Evolutionary conservation across 2,113 vertebrate genomes (phyloP).

Genomic region (Upupa epops): DNA sequence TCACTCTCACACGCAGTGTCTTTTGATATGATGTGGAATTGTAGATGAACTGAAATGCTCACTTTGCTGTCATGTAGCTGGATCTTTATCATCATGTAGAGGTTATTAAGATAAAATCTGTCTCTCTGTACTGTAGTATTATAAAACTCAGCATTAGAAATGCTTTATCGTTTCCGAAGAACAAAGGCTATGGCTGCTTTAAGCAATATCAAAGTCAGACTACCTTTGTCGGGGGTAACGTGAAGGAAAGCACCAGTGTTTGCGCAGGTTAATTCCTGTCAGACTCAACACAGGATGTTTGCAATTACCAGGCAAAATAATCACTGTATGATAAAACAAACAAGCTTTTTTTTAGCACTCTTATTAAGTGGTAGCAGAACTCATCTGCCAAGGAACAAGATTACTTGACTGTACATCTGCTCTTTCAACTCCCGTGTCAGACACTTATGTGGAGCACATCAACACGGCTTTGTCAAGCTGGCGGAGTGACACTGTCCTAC

Average conservation of each 20-base stretch:
- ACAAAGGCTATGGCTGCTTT: conserved; percentile 57
- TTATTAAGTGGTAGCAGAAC: background rate
- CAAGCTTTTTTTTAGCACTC: conserved; percentile 12
- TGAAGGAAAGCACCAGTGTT: conserved; percentile 65
- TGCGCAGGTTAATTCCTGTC: conserved; percentile 69
- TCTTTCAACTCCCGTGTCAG: background rate
- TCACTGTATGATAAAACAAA: background rate
- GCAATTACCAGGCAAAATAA: conserved; percentile 36
- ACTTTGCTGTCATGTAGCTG: conserved; percentile 61
- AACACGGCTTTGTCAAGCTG: background rate
- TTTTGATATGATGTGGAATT: conserved; percentile 59
- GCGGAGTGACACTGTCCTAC: background rate
- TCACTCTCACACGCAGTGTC: conserved; percentile 20
- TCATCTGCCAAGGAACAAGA: background rate
- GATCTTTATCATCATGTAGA: conserved; percentile 74
- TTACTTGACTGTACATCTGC: background rate
- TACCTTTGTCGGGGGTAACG: conserved; percentile 61
- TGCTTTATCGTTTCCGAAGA: conserved; percentile 69
- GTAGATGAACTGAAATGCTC: conserved; percentile 63
- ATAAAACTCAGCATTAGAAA: conserved; percentile 74
- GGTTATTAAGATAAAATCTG: conserved; percentile 79
- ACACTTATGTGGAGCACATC: background rate
- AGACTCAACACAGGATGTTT: conserved; percentile 44
- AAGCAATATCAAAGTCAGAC: conserved; percentile 66
- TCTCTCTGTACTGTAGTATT: conserved; percentile 67